Percentiles rank a stretch among this genome's conserved stretches.
These are phyloP conservation scores for Xanthia togata DNA, from an alignment of 2,888 invertebrate genomes.

Conservation along the genomic window DNA sequence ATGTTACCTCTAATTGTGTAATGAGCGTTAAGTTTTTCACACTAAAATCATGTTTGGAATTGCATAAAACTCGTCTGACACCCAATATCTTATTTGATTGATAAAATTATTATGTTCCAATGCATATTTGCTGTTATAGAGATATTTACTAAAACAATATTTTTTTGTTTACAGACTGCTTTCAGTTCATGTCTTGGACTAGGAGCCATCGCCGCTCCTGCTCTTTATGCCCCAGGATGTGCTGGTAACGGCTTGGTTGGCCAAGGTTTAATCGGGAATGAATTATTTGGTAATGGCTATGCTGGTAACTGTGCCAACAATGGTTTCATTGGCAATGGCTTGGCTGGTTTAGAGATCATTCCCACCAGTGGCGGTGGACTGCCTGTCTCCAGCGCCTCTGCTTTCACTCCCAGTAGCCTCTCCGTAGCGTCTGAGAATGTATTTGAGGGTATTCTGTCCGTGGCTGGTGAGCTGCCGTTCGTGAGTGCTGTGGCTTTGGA, in stretches of 20 bases:
- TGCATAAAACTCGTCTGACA: no score
- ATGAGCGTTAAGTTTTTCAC: no score
- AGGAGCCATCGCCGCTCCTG: neutral
- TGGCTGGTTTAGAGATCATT: conserved; percentile 51
- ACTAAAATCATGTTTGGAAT: no score
- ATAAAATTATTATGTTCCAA: no score
- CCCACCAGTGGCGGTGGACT: conserved; percentile 59
- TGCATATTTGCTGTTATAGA: neutral
- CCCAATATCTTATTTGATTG: no score
- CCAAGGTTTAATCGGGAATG: conserved; percentile 12
- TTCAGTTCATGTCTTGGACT: conserved; percentile 14
- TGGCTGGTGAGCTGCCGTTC: conserved; percentile 58
- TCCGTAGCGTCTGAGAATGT: conserved; percentile 60
- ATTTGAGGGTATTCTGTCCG: conserved; percentile 56
- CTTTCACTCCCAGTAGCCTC: conserved; percentile 49
- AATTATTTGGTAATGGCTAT: neutral
- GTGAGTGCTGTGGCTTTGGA: conserved; percentile 53
- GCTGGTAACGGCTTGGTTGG: neutral
- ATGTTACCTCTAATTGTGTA: no score
- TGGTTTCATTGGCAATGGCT: conserved; percentile 17
- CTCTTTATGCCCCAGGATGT: conserved; percentile 13
- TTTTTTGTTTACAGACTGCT: neutral
- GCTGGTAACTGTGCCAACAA: neutral
- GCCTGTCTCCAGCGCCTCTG: conserved; percentile 52
- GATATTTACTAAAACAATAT: neutral